Evolutionary conservation across 2,113 vertebrate species (phyloP).

Genomic region (Aphyosemion australe): DNA sequence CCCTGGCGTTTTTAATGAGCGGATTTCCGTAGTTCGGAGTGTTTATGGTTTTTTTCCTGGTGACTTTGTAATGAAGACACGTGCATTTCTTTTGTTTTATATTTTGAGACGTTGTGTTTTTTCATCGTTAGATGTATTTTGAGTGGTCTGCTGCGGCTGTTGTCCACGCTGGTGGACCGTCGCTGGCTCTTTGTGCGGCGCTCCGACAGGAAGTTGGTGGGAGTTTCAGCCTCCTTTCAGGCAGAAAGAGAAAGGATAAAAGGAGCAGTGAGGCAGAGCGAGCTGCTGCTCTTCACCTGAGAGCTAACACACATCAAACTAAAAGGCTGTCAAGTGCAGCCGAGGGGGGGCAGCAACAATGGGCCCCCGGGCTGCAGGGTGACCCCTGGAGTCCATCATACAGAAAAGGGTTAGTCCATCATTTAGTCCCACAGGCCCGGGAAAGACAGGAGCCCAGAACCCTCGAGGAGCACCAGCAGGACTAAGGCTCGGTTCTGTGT

Average conservation of each 20-base stretch:
- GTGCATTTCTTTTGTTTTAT: too few relatives aligned
- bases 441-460: constrained; percentile 4
- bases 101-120: too few relatives aligned
- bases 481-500: too few relatives aligned
- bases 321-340: constrained; percentile 85
- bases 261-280: constrained; percentile 93
- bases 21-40: too few relatives aligned
- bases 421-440: constrained; percentile 51
- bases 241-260: constrained; percentile 85
- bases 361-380: constrained; percentile 73
- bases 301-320: constrained; percentile 77
- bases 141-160: too few relatives aligned
- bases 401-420: constrained; percentile 91
- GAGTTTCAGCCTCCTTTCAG: constrained; percentile 75
- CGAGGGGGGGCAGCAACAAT: constrained; percentile 90
- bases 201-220: constrained; percentile 91
- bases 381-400: constrained; percentile 97
- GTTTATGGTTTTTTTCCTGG: too few relatives aligned
- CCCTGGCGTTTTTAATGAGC: too few relatives aligned
- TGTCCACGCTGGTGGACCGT: too few relatives aligned
- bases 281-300: constrained; percentile 95
- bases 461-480: too few relatives aligned
- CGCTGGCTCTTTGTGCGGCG: constrained; percentile 71
- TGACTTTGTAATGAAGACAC: too few relatives aligned
- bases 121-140: too few relatives aligned